Evolutionary conservation across 2,888 invertebrate genomes (phyloP).

Genomic region (Euplexia lucipara): DNA sequence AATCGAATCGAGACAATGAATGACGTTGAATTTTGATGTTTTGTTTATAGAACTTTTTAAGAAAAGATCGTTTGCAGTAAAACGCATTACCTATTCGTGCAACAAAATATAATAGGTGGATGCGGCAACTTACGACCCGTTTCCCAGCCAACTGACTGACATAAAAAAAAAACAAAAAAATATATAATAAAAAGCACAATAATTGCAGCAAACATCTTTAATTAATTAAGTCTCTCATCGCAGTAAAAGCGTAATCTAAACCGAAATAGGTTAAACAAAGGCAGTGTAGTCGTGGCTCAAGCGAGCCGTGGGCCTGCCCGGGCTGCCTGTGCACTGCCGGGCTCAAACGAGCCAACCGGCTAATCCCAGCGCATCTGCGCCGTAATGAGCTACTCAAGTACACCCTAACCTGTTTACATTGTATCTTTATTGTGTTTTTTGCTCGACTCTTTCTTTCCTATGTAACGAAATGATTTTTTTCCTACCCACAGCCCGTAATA

Average conservation of each 20-base stretch:
- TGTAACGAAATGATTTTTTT: slow-evolving; percentile 85
- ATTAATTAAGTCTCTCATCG: slow-evolving; percentile 85
- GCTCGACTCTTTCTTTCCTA: slow-evolving; percentile 85
- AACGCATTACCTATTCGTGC: not conserved
- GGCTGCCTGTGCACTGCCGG: slow-evolving; percentile 60
- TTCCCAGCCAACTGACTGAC: not conserved
- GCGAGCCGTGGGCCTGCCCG: slow-evolving; percentile 70
- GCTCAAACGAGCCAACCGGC: slow-evolving; percentile 79
- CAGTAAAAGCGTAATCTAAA: slow-evolving; percentile 87
- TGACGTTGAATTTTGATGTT: slow-evolving; percentile 4
- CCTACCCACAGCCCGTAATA: slow-evolving; percentile 77
- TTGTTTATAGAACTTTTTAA: slow-evolving; percentile 1
- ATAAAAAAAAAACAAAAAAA: slow-evolving; percentile 8
- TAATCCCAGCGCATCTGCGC: slow-evolving; percentile 87
- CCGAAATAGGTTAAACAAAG: slow-evolving; percentile 90
- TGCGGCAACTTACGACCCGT: not conserved
- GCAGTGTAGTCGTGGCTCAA: slow-evolving; percentile 72
- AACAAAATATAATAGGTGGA: not conserved
- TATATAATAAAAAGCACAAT: slow-evolving; percentile 46
- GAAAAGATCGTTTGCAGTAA: not conserved
- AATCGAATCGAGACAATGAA: too few species aligned
- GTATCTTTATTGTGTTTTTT: slow-evolving; percentile 91
- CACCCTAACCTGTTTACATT: slow-evolving; percentile 91
- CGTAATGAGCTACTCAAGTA: slow-evolving; percentile 91
- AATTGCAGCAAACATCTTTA: slow-evolving; percentile 73